phyloP scores from a whole-genome alignment of 2,113 vertebrate genomes.

The Lycaon pictus region DNA sequence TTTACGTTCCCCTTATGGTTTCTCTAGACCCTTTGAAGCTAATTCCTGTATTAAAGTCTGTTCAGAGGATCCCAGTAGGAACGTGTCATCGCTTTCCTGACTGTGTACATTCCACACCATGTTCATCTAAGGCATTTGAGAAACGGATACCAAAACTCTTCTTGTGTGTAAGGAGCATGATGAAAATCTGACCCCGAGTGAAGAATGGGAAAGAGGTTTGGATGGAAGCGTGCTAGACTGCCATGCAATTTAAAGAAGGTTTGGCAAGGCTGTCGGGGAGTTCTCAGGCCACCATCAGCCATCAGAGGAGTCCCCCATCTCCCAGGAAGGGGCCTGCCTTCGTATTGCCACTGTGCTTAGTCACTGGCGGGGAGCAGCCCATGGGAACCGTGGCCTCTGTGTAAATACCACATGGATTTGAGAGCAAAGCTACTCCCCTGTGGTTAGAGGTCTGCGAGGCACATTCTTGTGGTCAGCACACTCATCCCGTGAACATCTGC shows the following conservation, averaged over 20 bases:
- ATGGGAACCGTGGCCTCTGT: neutral
- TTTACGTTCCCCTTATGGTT: neutral
- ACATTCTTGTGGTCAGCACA: neutral
- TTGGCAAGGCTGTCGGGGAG: neutral
- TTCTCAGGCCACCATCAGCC: neutral
- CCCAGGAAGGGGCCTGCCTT: neutral
- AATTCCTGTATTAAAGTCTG: neutral
- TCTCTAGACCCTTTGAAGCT: neutral
- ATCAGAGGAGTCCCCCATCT: neutral
- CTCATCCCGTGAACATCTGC: neutral
- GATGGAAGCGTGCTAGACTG: neutral
- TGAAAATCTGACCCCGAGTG: neutral
- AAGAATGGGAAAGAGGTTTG: neutral
- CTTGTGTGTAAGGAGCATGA: neutral
- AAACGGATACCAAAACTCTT: neutral
- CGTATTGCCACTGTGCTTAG: neutral
- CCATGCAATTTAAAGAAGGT: neutral
- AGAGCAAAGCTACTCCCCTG: neutral
- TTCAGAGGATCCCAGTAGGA: neutral
- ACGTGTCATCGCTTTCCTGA: neutral
- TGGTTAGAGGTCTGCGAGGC: neutral
- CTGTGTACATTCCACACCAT: neutral
- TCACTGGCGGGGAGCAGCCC: neutral
- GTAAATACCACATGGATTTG: neutral
- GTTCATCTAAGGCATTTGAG: neutral